phyloP scores from a whole-genome alignment of 1,140 invertebrate genomes.

The Hycleus phaleratus region DNA sequence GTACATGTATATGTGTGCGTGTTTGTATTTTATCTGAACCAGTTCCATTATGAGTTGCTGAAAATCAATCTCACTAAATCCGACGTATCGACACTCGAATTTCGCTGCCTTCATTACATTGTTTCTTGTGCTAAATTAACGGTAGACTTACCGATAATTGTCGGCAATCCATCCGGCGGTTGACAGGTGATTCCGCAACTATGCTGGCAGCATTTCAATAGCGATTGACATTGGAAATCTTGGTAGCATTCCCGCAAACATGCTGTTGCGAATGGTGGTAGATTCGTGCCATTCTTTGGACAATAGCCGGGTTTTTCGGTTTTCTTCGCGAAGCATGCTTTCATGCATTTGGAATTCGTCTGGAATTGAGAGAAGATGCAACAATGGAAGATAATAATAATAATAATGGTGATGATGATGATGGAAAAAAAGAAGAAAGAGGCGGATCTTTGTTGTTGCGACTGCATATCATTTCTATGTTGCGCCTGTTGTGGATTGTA shows the following conservation, averaged over 20 bases:
- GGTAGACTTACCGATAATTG: conserved; percentile 25
- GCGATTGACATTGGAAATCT: conserved; percentile 55
- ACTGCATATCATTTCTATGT: conserved; percentile 6
- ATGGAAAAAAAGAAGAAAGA: neutral
- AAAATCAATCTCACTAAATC: conserved; percentile 27
- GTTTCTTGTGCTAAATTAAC: neutral
- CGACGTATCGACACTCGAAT: neutral
- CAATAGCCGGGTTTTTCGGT: conserved; percentile 29
- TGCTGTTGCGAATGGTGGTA: conserved; percentile 47
- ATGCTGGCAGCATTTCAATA: conserved; percentile 57
- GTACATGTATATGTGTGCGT: too few species aligned
- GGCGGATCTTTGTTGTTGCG: neutral
- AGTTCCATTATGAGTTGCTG: conserved; percentile 30
- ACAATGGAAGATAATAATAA: too few species aligned
- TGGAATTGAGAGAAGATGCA: neutral
- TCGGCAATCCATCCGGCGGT: conserved; percentile 48
- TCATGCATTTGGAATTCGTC: conserved; percentile 27
- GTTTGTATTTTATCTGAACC: conserved; percentile 26
- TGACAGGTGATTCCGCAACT: conserved; percentile 57
- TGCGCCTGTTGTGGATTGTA: conserved; percentile 16
- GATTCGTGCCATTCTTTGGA: conserved; percentile 18
- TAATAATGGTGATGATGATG: neutral
- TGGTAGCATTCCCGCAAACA: conserved; percentile 53
- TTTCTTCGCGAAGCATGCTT: conserved; percentile 21
- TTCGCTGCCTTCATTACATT: neutral